Evolutionary conservation across 2,797 vertebrate genomes (phyloP), one percentile per base, ranked within the genome.

Genomic region (Crenichthys baileyi): DNA sequence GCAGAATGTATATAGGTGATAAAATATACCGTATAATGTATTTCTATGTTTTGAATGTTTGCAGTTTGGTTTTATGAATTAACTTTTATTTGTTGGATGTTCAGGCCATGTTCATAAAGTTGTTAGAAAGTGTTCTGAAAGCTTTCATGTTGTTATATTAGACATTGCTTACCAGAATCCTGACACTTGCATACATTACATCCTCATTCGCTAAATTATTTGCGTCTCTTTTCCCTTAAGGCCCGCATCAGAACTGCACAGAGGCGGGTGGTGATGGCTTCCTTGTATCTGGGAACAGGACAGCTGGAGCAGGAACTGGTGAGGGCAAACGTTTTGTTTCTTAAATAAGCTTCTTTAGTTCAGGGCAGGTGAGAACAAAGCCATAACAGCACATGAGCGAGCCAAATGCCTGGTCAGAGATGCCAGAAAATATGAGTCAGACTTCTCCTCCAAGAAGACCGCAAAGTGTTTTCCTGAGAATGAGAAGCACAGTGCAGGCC

Each of bases 271-370:
- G 97, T 98, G 90, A 96, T 99, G 96, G 98, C 98, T 7, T 99
- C 98, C 0, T 91, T 99, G 1, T 99, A 99, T 91, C 94, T 99
- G 88, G 98, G 98, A 77, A 98, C 97, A 0, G 98, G 98, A 67
- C 94, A 95, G 31, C 91, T 98, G 79, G 98, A 99, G 72, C 97
- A 98, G 93, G 97, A 99, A 73, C 95, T 99, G 96, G 98, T 99
- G 93, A 93, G 96, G 82, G 75, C 7, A 31, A 76, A 11, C 4
- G 13, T 29, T 7, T 80, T 7, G 55, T 31, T 78, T 60, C 39
- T 26, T 48, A 51, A 75, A 41, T 70, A 55, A 31, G 50, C 53
- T 6, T 68, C 7, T 76, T 72, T 18, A 50, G 73, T 78, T 83
- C 72, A 41, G 65, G 76, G 80, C 89, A 93, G 89, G 91, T 93